These are phyloP conservation scores for Parazoanthus swiftii DNA, from an alignment of 92 coral and sea anemone genomes.

Conservation along the genomic window DNA sequence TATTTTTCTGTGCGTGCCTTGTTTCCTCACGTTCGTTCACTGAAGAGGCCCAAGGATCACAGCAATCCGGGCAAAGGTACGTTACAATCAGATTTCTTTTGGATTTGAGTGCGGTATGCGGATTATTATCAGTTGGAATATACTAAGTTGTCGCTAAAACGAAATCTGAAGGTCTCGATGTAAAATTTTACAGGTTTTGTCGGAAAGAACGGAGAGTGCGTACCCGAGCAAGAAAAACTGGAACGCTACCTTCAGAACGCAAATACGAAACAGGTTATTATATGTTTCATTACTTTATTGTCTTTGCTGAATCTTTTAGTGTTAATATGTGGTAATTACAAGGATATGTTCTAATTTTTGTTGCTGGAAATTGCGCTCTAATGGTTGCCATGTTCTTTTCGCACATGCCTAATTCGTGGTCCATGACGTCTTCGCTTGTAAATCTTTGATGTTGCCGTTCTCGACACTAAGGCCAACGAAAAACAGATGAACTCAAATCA, in stretches of 20 bases:
- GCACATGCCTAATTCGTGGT: conserved; percentile 51
- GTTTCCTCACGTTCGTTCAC: conserved; percentile 49
- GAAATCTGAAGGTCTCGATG: conserved; percentile 11
- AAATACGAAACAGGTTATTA: conserved; percentile 84
- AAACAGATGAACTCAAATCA: conserved; percentile 70
- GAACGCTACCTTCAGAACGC: conserved; percentile 86
- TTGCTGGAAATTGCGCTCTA: conserved; percentile 44
- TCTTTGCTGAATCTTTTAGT: conserved; percentile 19
- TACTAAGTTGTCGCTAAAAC: neutral
- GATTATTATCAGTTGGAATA: neutral
- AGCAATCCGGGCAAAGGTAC: conserved; percentile 77
- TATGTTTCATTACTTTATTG: conserved; percentile 35
- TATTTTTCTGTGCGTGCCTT: conserved; percentile 40
- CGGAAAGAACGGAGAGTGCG: conserved; percentile 87
- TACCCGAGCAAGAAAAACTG: conserved; percentile 74
- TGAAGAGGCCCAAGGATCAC: conserved; percentile 95
- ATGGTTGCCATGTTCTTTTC: conserved; percentile 71
- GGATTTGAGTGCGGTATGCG: neutral
- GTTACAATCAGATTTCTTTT: neutral
- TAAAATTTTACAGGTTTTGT: conserved; percentile 66
- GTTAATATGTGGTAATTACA: conserved; percentile 26
- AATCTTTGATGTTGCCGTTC: conserved; percentile 35
- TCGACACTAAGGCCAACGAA: conserved; percentile 57
- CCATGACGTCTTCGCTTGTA: conserved; percentile 51
- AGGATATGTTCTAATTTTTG: conserved; percentile 11